Percentiles rank a stretch among this genome's conserved stretches.
phyloP scores from a whole-genome alignment of 1,140 invertebrate genomes.

The Diploscapter pachys region DNA sequence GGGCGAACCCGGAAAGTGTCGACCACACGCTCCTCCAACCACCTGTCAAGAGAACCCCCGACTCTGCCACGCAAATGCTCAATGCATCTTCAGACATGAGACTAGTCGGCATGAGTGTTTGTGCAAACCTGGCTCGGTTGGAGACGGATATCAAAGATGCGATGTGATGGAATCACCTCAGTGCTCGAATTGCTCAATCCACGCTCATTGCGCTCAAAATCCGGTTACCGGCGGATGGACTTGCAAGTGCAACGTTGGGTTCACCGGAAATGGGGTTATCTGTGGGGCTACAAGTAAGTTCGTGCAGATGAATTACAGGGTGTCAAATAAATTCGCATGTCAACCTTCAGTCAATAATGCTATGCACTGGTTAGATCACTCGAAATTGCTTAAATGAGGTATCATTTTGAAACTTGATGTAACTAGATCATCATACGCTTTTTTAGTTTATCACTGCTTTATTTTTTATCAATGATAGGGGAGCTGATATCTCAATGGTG shows the following conservation, averaged over 20 bases:
- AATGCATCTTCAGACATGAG: slow-evolving; percentile 68
- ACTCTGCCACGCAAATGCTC: slow-evolving; percentile 64
- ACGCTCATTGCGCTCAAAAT: slow-evolving; percentile 58
- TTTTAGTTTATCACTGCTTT: too few relatives aligned
- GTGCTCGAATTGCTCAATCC: slow-evolving; percentile 49
- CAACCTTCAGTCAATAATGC: too few relatives aligned
- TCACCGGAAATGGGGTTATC: slow-evolving; percentile 70
- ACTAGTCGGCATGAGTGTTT: slow-evolving; percentile 67
- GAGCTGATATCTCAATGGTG: too few relatives aligned
- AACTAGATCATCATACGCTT: too few relatives aligned
- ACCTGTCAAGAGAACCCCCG: slow-evolving; percentile 56
- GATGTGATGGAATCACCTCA: slow-evolving; percentile 45
- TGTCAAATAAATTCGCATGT: too few relatives aligned
- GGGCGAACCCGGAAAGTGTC: slow-evolving; percentile 72
- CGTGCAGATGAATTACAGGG: too few relatives aligned
- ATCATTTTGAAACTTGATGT: too few relatives aligned
- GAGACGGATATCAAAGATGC: slow-evolving; percentile 68
- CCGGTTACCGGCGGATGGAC: slow-evolving; percentile 28
- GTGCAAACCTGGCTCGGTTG: slow-evolving; percentile 74
- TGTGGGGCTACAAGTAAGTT: slow-evolving; percentile 60
- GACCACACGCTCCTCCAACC: slow-evolving; percentile 53
- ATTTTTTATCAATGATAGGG: too few relatives aligned
- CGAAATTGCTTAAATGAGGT: too few relatives aligned
- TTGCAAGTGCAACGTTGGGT: slow-evolving; percentile 63
- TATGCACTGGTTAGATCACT: too few relatives aligned